Evolutionary conservation across 1,140 invertebrate genomes (phyloP), one percentile per base, ranked within the genome.

Genomic region (Neodiprion virginianus): DNA sequence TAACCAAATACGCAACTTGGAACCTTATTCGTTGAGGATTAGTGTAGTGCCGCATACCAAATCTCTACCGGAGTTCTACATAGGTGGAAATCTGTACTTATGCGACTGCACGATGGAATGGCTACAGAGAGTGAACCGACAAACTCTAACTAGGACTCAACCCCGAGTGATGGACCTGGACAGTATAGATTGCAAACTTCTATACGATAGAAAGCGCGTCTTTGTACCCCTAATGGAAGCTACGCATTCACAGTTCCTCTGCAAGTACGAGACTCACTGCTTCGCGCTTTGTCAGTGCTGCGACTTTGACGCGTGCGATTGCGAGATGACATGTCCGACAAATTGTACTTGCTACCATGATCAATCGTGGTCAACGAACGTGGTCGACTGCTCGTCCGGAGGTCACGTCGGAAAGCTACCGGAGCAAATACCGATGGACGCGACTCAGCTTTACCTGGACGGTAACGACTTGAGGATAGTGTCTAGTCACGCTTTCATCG

Each of bases 311-410:
- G 96, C 96, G 28, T 98, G 96, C 86, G 94, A 98, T 84, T 98
- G 96, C 89, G 95, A 97, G 90, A 97, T 98, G 96, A 97, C 94
- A 23, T 98, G 96, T 82, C 96, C 96, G 23, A 92, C 92, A 69
- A 95, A 96, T 81, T 98, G 96, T 85, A 95, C 94, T 48, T 98
- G 96, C 87, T 97, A 96, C 88, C 95, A 97, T 82, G 96, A 97
- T 86, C 94, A 96, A 83, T 95, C 94, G 14, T 97, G 96, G 95
- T 94, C 94, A 48, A 95, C 95, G 10, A 98, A 98, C 86, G 94
- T 97, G 48, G 96, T 98, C 5, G 96, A 97, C 85, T 98, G 96
- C 82, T 94, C 95, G 9, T 91, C 89, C 67, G 91, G 93, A 48
- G 93, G 93, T 70, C 95, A 96, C 86, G 89, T 91, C 1, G 91